Evolutionary conservation across 2,113 vertebrate species (phyloP), one percentile per base, ranked within the genome.

Genomic region (Sceloporus tristichus): DNA sequence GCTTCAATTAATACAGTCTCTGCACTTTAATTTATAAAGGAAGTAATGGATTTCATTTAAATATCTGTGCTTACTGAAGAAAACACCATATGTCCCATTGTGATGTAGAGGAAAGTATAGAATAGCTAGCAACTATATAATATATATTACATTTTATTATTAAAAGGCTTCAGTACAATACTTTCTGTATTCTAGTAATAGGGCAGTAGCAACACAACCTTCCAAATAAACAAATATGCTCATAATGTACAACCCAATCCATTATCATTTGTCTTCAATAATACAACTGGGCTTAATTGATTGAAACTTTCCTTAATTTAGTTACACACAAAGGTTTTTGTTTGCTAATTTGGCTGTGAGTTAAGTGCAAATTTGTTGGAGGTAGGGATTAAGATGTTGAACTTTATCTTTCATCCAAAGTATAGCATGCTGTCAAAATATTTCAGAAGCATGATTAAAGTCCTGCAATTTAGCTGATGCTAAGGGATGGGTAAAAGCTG

Each of bases 401-500:
- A 27, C 1, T 71, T 71, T 29, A 71, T 11, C 68, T 87, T 34
- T 75, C 78, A 84, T 88, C 86, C 75, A 86, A 87, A 87, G 71
- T 77, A 89, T 86, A 85, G 40, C 19, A 91, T 59, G 38, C 88
- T 90, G 75, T 42, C 86, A 87, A 78, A 92, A 42, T 13, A 56
- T 91, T 82, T 92, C 90, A 86, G 0, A 0, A 87, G 90, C 66
- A 88, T 66, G 5, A 79, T 84, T 83, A 92, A 92, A 94, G 84
- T 82, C 80, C 85, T 14, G 0, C 38, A 53, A 81, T 89, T 91
- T 85, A 92, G 82, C 9, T 94, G 90, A 94, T 90, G 74, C 84
- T 91, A 86, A 84, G 65, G 93, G 89, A 91, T 91, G 94, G 92
- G 88, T 85, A 54, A 86, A 90, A 85, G 77, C 85, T 90, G 77